A percentile compares a stretch with the other conserved stretches of the same genome.
Conservation (phyloP, 2,888 invertebrate species). For the Alviniconcha strummeri region DNA sequence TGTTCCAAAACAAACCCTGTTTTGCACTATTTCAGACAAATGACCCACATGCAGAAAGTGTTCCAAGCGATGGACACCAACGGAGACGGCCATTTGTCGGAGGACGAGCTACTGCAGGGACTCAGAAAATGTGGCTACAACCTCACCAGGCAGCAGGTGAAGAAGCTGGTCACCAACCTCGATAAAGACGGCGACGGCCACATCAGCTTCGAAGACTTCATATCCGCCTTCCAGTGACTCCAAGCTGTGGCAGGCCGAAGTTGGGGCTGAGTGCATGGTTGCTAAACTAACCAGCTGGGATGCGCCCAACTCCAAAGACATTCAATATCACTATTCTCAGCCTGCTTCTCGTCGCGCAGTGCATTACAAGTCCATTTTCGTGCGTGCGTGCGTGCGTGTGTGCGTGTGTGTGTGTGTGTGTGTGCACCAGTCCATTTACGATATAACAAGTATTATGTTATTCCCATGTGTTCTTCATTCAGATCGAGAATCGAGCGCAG, state of each 20-base stretch:
- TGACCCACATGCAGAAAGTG: neutral
- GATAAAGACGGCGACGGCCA: slow-evolving; percentile 14
- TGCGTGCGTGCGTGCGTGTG: too few relatives aligned
- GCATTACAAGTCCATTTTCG: too few relatives aligned
- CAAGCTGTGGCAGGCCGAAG: neutral
- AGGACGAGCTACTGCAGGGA: slow-evolving; percentile 4
- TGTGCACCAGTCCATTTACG: too few relatives aligned
- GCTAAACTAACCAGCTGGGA: neutral
- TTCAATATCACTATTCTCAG: too few relatives aligned
- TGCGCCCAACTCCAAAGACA: neutral
- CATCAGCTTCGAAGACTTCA: slow-evolving; percentile 12
- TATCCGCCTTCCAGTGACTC: neutral
- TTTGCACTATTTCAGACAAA: too few relatives aligned
- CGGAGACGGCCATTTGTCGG: slow-evolving; percentile 25
- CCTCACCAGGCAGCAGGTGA: neutral
- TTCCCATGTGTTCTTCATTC: too few relatives aligned
- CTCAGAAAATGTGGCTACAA: neutral
- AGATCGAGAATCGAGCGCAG: too few relatives aligned
- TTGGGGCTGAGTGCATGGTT: too few relatives aligned
- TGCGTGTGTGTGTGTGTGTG: too few relatives aligned
- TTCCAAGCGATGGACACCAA: slow-evolving; percentile 16
- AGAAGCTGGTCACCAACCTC: neutral
- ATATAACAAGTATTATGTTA: too few relatives aligned
- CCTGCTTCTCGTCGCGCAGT: too few relatives aligned
- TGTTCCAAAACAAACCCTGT: too few relatives aligned